These are phyloP conservation scores for Oscheius sp. DNA, from an alignment of 2,888 invertebrate species.

Conservation along the genomic window DNA sequence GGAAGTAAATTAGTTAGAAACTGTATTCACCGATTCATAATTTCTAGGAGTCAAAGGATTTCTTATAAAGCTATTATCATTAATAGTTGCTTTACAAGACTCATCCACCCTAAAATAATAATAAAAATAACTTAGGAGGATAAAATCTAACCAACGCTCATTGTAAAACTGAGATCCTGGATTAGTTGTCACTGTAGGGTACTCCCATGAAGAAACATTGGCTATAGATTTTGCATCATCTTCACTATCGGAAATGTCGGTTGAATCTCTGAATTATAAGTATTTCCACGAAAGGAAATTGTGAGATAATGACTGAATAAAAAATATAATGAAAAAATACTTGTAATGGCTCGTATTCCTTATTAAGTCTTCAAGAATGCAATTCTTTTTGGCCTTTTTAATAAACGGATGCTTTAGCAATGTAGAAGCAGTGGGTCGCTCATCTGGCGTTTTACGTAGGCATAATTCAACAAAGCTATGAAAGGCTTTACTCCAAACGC, in stretches of 20 bases:
- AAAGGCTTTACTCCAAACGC: slow-evolving; percentile 88
- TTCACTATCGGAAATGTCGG: slow-evolving; percentile 55
- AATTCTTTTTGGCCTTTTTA: slow-evolving; percentile 95
- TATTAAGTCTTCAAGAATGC: slow-evolving; percentile 95
- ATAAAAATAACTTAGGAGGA: not conserved
- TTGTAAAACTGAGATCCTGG: not conserved
- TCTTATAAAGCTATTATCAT: not conserved
- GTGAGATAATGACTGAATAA: no score
- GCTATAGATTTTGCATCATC: slow-evolving; percentile 44
- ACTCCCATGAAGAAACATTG: slow-evolving; percentile 52
- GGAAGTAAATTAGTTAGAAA: no score
- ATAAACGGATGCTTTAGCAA: slow-evolving; percentile 95
- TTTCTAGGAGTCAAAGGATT: not conserved
- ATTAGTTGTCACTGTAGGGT: slow-evolving; percentile 51
- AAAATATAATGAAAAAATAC: no score
- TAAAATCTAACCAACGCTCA: not conserved
- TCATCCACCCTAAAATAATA: slow-evolving; percentile 6
- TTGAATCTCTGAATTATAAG: not conserved
- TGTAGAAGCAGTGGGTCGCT: slow-evolving; percentile 97
- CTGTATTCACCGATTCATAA: no score
- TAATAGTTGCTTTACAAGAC: not conserved
- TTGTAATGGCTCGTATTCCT: slow-evolving; percentile 74
- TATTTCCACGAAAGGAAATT: not conserved
- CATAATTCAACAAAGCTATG: slow-evolving; percentile 94
- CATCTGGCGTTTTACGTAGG: slow-evolving; percentile 97